These are phyloP conservation scores for Drosophila sproati DNA, from an alignment of 1,140 invertebrate species.

Conservation along the genomic window DNA sequence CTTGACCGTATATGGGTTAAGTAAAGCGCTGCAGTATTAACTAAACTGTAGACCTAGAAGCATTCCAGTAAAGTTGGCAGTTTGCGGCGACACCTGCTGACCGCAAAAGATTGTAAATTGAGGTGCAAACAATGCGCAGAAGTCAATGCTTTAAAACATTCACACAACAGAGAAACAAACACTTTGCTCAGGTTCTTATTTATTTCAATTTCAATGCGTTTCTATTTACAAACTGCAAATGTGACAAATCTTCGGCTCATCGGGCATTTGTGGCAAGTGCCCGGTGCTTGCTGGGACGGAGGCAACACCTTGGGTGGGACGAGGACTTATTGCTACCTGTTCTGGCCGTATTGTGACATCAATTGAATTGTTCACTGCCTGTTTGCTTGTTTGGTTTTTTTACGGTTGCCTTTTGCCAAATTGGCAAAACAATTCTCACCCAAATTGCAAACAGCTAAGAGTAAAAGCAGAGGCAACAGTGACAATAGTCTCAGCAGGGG, in stretches of 20 bases:
- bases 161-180: conserved; percentile 21
- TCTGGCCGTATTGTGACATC: conserved; percentile 13
- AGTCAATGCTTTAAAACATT: conserved; percentile 20
- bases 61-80: background rate
- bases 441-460: background rate
- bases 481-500: conserved; percentile 35
- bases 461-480: conserved; percentile 12
- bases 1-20: conserved; percentile 24
- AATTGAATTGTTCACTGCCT: conserved; percentile 41
- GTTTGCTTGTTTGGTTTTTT: conserved; percentile 2
- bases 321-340: conserved; percentile 13
- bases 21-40: conserved; percentile 19
- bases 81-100: conserved; percentile 45
- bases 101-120: conserved; percentile 77
- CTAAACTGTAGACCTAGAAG: conserved; percentile 29
- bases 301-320: conserved; percentile 33
- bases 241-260: conserved; percentile 46
- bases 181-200: conserved; percentile 38
- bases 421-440: conserved; percentile 41
- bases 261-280: conserved; percentile 8
- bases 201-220: conserved; percentile 36
- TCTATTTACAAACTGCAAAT: conserved; percentile 67
- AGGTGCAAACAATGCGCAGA: conserved; percentile 72
- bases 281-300: conserved; percentile 15
- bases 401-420: conserved; percentile 18